Evolutionary conservation across 2,797 vertebrate genomes (phyloP).

Genomic region (Agapornis canus): DNA sequence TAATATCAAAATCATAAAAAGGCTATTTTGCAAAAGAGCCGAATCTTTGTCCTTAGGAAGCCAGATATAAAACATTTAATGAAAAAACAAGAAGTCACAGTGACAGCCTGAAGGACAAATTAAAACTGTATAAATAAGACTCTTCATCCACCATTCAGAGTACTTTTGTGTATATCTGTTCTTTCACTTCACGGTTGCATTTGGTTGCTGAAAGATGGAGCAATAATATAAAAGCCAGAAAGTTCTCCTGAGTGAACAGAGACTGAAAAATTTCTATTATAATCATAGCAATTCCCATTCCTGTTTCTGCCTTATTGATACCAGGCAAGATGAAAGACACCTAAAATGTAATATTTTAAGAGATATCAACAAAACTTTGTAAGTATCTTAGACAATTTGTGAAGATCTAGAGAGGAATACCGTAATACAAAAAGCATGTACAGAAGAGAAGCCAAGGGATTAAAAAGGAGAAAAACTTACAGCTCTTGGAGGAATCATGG

Average conservation of each 20-base stretch:
- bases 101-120: not conserved
- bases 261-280: not conserved
- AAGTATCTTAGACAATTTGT: not conserved
- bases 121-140: not conserved
- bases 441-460: not conserved
- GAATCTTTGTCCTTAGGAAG: not conserved
- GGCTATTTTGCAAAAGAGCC: constrained; percentile 5
- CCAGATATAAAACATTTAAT: not conserved
- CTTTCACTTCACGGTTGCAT: not conserved
- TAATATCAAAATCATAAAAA: constrained; percentile 23
- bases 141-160: not conserved
- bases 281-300: not conserved
- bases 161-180: not conserved
- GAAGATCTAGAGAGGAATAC: not conserved
- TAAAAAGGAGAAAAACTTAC: not conserved
- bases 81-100: not conserved
- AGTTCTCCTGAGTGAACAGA: not conserved
- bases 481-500: not conserved
- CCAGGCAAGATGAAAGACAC: not conserved
- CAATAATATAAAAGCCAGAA: not conserved
- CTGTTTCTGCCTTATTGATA: not conserved
- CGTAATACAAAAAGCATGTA: not conserved
- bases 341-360: not conserved
- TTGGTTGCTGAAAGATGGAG: not conserved
- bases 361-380: not conserved